Evolutionary conservation across 1,140 invertebrate species (phyloP), one percentile per base, ranked within the genome.

Genomic region (Pteromalus puparum): DNA sequence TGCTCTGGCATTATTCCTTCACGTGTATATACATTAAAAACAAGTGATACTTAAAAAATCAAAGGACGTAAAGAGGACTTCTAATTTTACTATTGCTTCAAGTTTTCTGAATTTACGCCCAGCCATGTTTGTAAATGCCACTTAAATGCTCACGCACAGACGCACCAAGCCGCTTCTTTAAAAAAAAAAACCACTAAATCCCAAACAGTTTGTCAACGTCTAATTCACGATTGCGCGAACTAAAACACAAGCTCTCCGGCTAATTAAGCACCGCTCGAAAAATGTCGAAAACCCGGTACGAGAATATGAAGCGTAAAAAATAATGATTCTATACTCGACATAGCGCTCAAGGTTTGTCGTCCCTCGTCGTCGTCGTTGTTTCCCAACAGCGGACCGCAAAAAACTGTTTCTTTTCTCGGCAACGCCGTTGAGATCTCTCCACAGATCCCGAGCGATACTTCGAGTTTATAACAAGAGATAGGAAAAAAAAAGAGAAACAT

Each of bases 261-360:
- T 10, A 67, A 79, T 67, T 67, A 78, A 72, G 61, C 67, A 18
- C 18, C 5, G 53, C 53, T 21, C 21, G n/a, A 15, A 38, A 2
- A 72, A n/a, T 53, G 28, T 26, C 26, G 28, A n/a, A 21, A 61
- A n/a, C 30, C 4, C 0, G 24, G 15, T 0, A 0, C 30, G 21
- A 28, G 24, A 30, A 67, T 12, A 38, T 24, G 13, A 76, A 70
- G 67, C 26, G 34, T 76, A 24, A 24, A 28, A 38, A 68, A 67
- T 21, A 13, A 42, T 68, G 6, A 42, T 48, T 48, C 72, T 72
- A n/a, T n/a, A 81, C 68, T 72, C 15, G 42, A 18, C 79, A 72
- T 81, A 15, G 53, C 21, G 70, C 46, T 81, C 68, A 81, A 81
- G 68, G 68, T 81, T 72, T 28, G 28, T 24, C 18, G n/a, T 26